Evolutionary conservation across 92 coral and sea anemone species (phyloP), one percentile per base, ranked within the genome.

Genomic region (Porites evermanni): DNA sequence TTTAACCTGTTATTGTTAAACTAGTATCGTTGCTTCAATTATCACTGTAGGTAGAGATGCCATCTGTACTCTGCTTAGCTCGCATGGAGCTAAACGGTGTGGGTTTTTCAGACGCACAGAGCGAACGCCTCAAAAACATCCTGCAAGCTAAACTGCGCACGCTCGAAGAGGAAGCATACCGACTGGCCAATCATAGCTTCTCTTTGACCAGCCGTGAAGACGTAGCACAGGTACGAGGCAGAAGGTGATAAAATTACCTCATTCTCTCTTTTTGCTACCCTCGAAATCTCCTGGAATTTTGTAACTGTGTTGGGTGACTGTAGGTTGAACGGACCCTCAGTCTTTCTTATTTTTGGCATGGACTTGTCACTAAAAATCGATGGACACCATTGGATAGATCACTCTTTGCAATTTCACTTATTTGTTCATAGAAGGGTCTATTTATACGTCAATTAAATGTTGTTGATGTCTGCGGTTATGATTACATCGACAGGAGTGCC

Each of bases 81-180:
- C 95, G 98, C 50, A 97, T 97, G 98, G 99, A 97, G 65, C 80
- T 97, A 63, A 97, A 97, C 73, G 99, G 99, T 52, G 88, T 97
- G 21, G 99, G 99, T 8, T 97, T 97, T 80, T 97, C 99, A 21
- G 95, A 97, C 65, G 56, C 75, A 9, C 98, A 95, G 72, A 91
- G 99, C 32, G 99, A 97, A 63, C 85, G 85, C 53, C 96, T 97
- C 20, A 97, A 97, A 82, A 89, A 94, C 78, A 85, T 97, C 56
- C 89, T 97, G 53, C 97, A 94, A 68, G 96, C 97, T 14, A 97
- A 97, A 77, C 96, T 95, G 50, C 93, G 95, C 38, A 63, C 94
- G 11, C 88, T 97, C 58, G 97, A 97, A 78, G 92, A 97, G 78
- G 98, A 95, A 61, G 98, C 98, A 14, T 95, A 95, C 82, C 90